A percentile compares a stretch with the other conserved stretches of the same genome.
Evolutionary conservation across 2,797 vertebrate species (phyloP).

Genomic region (Chelonia mydas): DNA sequence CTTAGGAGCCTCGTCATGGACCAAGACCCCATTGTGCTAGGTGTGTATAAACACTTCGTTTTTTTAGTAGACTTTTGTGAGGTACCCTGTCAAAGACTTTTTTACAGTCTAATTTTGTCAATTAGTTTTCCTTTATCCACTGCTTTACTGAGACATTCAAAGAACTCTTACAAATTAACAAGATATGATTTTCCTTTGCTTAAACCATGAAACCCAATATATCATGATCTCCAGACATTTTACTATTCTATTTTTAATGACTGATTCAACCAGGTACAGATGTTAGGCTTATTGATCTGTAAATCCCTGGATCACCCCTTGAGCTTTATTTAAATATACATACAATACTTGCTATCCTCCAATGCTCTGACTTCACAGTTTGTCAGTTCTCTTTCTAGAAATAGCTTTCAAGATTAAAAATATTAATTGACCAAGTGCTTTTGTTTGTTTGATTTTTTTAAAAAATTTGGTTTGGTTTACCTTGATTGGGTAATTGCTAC

Average conservation of each 20-base stretch:
- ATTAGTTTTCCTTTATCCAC: accelerated
- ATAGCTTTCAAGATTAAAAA: background rate
- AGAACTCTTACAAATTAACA: background rate
- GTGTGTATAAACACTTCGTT: background rate
- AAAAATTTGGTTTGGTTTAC: slow-evolving; percentile 61
- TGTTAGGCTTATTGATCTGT: background rate
- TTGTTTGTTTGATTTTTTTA: background rate
- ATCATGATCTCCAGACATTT: background rate
- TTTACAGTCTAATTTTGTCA: background rate
- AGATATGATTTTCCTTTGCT: background rate
- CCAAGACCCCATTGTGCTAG: background rate
- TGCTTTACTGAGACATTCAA: background rate
- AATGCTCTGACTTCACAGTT: background rate
- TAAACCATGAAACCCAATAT: background rate
- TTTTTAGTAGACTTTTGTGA: background rate
- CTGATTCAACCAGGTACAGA: background rate
- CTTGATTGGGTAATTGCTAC: slow-evolving; percentile 62
- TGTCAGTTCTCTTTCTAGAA: background rate
- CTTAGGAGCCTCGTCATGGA: background rate
- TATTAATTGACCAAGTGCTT: background rate
- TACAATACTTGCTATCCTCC: background rate
- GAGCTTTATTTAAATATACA: background rate
- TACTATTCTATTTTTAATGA: background rate
- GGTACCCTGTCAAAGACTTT: background rate
- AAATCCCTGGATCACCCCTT: background rate